A percentile compares a stretch with the other conserved stretches of the same genome.
phyloP scores from a whole-genome alignment of 2,888 invertebrate genomes.

The Cantharis rustica region DNA sequence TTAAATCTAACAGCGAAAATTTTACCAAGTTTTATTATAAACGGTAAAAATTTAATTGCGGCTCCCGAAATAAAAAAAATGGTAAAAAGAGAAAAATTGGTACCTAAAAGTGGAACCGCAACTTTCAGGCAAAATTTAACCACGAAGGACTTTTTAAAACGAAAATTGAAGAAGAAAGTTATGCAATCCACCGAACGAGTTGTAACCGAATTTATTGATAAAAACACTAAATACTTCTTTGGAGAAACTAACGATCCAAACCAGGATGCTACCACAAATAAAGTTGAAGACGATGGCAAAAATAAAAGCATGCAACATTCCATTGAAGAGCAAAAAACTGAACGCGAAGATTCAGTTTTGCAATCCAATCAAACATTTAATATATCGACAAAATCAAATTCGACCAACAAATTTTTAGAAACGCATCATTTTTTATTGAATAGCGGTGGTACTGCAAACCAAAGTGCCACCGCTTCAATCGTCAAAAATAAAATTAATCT shows the following conservation, averaged over 20 bases:
- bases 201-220: not conserved
- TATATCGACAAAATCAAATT: not conserved
- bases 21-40: not conserved
- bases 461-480: slow-evolving; percentile 35
- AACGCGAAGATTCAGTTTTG: not conserved
- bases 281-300: not conserved
- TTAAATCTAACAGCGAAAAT: not conserved
- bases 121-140: not conserved
- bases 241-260: not conserved
- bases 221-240: slow-evolving; percentile 1
- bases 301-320: not conserved
- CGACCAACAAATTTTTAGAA: not conserved
- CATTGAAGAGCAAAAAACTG: not conserved
- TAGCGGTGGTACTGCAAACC: slow-evolving; percentile 38
- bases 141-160: not conserved
- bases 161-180: not conserved
- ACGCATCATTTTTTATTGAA: slow-evolving; percentile 18
- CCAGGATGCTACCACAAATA: not conserved
- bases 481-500: not conserved
- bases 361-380: not conserved
- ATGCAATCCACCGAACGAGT: not conserved
- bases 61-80: not conserved
- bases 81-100: not conserved
- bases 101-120: not conserved
- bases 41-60: not conserved